Percentiles rank a stretch among this genome's conserved stretches.
Evolutionary conservation across 2,113 vertebrate genomes (phyloP).

Genomic region (Urocynchramus pylzowi): DNA sequence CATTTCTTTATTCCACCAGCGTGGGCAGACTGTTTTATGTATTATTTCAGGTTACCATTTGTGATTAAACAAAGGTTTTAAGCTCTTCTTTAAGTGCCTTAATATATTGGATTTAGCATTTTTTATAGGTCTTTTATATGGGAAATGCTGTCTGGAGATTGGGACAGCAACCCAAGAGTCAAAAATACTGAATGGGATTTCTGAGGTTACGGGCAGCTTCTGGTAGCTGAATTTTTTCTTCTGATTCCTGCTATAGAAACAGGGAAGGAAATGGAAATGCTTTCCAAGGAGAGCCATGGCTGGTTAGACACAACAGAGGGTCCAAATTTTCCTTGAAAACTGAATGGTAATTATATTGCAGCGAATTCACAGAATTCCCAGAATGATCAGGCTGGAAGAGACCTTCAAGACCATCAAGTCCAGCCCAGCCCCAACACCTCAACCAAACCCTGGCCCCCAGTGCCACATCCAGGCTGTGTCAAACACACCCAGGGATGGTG

Average conservation of each 20-base stretch:
- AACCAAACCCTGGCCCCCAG: no score
- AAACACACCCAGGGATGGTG: no score
- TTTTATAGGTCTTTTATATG: not conserved
- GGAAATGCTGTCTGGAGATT: not conserved
- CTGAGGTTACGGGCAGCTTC: not conserved
- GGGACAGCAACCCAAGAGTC: rapidly evolving
- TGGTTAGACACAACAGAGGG: not conserved
- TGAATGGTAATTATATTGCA: not conserved
- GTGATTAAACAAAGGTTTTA: not conserved
- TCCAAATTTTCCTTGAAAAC: not conserved
- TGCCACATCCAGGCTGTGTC: no score
- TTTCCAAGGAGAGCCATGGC: not conserved
- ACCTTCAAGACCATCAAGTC: not conserved
- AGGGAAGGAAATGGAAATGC: not conserved
- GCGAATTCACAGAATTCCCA: not conserved
- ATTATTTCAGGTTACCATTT: not conserved
- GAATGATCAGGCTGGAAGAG: not conserved
- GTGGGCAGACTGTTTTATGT: not conserved
- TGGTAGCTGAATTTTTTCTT: not conserved
- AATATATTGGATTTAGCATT: not conserved
- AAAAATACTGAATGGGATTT: not conserved
- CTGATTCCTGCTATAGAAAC: not conserved
- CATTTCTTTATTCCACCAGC: not conserved
- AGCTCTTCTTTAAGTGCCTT: not conserved
- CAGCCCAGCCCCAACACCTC: not conserved